Evolutionary conservation across 2,888 invertebrate species (phyloP).

Genomic region (Aleiodes alternator): DNA sequence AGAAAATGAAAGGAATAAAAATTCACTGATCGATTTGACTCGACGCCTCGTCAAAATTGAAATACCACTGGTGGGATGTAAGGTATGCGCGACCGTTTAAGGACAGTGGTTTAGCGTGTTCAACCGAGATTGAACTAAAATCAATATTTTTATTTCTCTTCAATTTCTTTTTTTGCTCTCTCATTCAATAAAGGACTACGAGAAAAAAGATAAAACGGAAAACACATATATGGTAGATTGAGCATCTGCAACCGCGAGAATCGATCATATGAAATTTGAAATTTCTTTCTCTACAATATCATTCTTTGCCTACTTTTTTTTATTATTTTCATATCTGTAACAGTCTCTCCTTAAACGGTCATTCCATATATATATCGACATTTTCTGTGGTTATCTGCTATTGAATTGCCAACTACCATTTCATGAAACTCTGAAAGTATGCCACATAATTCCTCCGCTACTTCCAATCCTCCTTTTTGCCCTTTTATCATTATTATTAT

Average conservation of each 20-base stretch:
- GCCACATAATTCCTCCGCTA: not conserved
- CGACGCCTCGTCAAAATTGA: constrained; percentile 45
- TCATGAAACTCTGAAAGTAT: not conserved
- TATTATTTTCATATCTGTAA: not conserved
- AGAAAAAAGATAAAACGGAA: not conserved
- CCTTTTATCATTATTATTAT: not conserved
- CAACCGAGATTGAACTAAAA: constrained; percentile 31
- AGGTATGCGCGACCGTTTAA: constrained; percentile 33
- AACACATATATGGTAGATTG: not conserved
- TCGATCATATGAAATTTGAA: constrained; percentile 5
- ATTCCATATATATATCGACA: constrained; percentile 12
- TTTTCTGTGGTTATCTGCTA: constrained; percentile 11
- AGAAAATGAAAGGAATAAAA: not conserved
- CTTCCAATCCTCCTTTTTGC: not conserved
- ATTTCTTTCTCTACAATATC: constrained; percentile 15
- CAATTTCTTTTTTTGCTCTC: constrained; percentile 17
- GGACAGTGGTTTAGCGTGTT: constrained; percentile 33
- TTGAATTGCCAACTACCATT: constrained; percentile 4
- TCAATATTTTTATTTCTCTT: constrained; percentile 37
- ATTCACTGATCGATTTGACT: constrained; percentile 8
- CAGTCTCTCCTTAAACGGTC: not conserved
- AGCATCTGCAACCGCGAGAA: constrained; percentile 15
- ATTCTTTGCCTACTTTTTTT: not conserved
- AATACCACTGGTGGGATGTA: constrained; percentile 29
- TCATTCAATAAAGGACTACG: not conserved